A percentile compares a stretch with the other conserved stretches of the same genome.
Evolutionary conservation across 1,140 invertebrate genomes (phyloP).

Genomic region (Diabrotica virgifera): DNA sequence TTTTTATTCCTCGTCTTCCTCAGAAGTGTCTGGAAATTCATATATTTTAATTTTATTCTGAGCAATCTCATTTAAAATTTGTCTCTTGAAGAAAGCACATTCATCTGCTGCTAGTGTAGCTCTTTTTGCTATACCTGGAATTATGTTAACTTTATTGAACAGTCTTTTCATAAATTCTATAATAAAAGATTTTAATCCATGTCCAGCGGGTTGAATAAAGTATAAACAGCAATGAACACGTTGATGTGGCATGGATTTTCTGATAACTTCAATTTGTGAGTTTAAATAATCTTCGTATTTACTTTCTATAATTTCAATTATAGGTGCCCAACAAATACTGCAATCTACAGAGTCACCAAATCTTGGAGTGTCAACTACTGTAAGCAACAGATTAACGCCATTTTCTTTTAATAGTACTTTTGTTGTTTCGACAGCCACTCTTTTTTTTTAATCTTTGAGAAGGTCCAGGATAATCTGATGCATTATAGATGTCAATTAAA

Average conservation of each 20-base stretch:
- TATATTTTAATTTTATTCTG: constrained; percentile 99
- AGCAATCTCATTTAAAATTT: constrained; percentile 95
- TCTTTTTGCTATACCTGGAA: constrained; percentile 98
- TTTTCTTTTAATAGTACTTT: too few species aligned
- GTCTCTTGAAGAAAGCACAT: constrained; percentile 93
- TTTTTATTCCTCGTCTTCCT: constrained; percentile 75
- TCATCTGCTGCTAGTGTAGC: constrained; percentile 98
- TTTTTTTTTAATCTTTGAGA: constrained; percentile 88
- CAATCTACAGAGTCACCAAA: constrained; percentile 99
- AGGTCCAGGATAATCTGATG: constrained; percentile 73
- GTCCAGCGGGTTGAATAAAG: constrained; percentile 96
- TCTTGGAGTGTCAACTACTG: constrained; percentile 95
- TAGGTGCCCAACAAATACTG: constrained; percentile 96
- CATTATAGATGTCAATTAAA: constrained; percentile 92
- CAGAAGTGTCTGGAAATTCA: constrained; percentile 87
- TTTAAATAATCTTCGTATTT: constrained; percentile 97
- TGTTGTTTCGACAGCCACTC: constrained; percentile 88
- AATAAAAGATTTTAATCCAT: constrained; percentile 94
- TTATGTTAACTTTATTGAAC: constrained; percentile 98
- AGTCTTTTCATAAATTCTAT: constrained; percentile 98
- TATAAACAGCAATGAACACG: constrained; percentile 99
- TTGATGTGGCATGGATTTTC: constrained; percentile 77
- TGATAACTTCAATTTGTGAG: constrained; percentile 83
- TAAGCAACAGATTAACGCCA: constrained; percentile 86
- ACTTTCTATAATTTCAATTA: constrained; percentile 96